These are phyloP conservation scores for Muschampia plurimacula DNA, from an alignment of 2,888 invertebrate genomes.

Conservation along the genomic window DNA sequence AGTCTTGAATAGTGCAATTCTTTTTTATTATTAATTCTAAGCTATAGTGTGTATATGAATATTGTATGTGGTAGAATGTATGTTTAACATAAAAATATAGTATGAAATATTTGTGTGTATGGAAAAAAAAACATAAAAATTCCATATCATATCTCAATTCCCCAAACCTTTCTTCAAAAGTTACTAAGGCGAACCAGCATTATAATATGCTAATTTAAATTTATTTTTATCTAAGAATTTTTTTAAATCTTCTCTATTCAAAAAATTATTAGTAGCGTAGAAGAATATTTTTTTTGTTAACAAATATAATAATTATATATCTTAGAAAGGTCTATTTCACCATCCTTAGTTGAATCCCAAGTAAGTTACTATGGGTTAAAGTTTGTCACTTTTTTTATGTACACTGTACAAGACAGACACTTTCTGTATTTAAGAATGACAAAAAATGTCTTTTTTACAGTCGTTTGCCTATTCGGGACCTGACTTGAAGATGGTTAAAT, in stretches of 20 bases:
- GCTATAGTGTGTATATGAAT: constrained; percentile 36
- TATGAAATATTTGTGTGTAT: constrained; percentile 33
- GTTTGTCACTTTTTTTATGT: too few relatives aligned
- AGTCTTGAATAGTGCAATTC: constrained; percentile 19
- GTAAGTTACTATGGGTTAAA: too few relatives aligned
- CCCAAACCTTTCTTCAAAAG: constrained; percentile 64
- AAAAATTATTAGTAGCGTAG: constrained; percentile 80
- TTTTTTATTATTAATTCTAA: constrained; percentile 17
- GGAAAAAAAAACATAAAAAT: constrained; percentile 39
- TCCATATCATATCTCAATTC: constrained; percentile 34
- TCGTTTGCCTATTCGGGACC: too few relatives aligned
- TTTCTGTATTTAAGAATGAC: too few relatives aligned
- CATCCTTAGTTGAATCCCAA: too few relatives aligned
- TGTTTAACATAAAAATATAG: constrained; percentile 34
- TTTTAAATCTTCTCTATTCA: constrained; percentile 66
- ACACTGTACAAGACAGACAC: too few relatives aligned
- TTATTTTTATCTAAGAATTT: constrained; percentile 68
- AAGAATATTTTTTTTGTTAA: constrained; percentile 79
- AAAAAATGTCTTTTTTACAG: too few relatives aligned
- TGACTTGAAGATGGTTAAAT: too few relatives aligned
- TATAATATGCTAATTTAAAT: constrained; percentile 64
- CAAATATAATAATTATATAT: constrained; percentile 71
- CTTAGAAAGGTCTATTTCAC: constrained; percentile 45
- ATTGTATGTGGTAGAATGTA: constrained; percentile 31
- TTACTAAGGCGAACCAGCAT: constrained; percentile 68